These are phyloP conservation scores for Cranoglanis bouderius DNA, from an alignment of 2,113 vertebrate species.

Conservation along the genomic window DNA sequence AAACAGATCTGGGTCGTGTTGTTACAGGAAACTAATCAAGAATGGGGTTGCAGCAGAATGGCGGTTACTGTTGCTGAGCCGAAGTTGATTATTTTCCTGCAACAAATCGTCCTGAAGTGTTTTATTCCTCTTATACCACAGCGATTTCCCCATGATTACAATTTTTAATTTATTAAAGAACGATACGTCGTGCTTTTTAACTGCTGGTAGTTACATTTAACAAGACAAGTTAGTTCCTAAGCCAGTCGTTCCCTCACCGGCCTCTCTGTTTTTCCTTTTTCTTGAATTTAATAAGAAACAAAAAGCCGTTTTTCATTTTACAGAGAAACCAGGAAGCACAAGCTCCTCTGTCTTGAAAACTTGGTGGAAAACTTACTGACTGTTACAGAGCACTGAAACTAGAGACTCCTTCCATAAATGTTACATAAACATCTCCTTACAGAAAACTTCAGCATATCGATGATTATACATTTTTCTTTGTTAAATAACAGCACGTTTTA, in stretches of 20 bases:
- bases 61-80: not conserved
- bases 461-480: not conserved
- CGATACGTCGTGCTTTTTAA: not conserved
- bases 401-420: not conserved
- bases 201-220: not conserved
- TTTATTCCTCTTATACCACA: not conserved
- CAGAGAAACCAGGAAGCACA: not conserved
- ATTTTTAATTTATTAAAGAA: not conserved
- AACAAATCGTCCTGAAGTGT: not conserved
- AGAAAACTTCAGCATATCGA: not conserved
- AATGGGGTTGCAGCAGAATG: too few relatives aligned
- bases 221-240: not conserved
- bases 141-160: not conserved
- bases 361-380: not conserved
- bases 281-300: not conserved
- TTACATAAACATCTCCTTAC: not conserved
- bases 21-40: not conserved
- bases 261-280: not conserved
- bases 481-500: not conserved
- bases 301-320: too few relatives aligned
- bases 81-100: not conserved
- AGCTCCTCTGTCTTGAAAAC: not conserved
- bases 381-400: not conserved
- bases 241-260: not conserved
- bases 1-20: not conserved